Base-by-base conservation (phyloP, 2,797 vertebrate genomes). In the Periophthalmus magnuspinnatus region DNA sequence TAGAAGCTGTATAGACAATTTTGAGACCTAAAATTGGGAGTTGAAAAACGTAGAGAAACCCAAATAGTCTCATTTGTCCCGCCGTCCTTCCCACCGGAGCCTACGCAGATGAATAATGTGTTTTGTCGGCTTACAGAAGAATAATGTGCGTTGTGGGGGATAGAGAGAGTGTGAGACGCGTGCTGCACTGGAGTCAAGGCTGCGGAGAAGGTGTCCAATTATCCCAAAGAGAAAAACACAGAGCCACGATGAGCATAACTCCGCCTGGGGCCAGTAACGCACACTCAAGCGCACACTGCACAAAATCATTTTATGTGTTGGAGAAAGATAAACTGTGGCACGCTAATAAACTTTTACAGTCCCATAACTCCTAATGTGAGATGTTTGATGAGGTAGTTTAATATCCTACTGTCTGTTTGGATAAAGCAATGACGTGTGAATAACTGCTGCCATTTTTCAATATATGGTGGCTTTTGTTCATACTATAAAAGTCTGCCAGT, bases 131-230 rank as follows among this genome's bases (percentile, higher is more conserved):
- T 69, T 54, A n/a, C 21, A 74, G 61, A 56, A 73, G 36, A 48
- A 33, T 34, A 45, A 68, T 63, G 56, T 69, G 60, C 21, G 45
- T 1, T 66, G 54, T 45, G 76, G n/a, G 69, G 65, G 38, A n/a
- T 24, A 59, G 72, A 10, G 14, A 62, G 50, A 66, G 41, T 69
- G 58, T 69, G 67, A 62, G 14, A 0, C n/a, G 62, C 5, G 60
- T 28, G 61, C 68, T 68, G 58, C 67, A 24, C 66, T 47, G 48
- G 45, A 73, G 78, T 73, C 63, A 74, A 76, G 67, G 73, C 69
- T 76, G 69, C 7, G 19, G 76, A 79, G 54, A 80, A 81, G 73
- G 79, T 81, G 76, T 77, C 88, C 90, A 90, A 89, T 90, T 92
- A 90, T 80, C 57, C 60, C 56, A 71, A 67, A 76, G 67, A 81